Evolutionary conservation across 2,113 vertebrate species (phyloP).

Genomic region (Grammatotria lemairii): DNA sequence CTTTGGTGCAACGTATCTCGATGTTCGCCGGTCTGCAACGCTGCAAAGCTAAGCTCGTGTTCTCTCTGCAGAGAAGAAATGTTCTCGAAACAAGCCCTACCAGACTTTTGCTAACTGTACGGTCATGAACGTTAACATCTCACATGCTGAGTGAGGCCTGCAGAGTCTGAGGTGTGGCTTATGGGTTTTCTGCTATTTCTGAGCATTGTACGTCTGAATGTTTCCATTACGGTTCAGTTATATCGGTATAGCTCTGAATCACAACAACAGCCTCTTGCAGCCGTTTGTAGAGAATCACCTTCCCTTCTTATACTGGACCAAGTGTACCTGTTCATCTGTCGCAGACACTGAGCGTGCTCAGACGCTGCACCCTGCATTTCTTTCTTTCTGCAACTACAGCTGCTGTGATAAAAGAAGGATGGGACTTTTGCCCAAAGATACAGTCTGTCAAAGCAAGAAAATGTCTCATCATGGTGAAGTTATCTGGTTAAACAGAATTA

Average conservation of each 20-base stretch:
- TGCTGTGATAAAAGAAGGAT: neutral
- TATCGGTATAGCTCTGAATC: neutral
- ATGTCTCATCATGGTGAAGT: neutral
- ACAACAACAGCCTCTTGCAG: neutral
- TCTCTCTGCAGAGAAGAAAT: neutral
- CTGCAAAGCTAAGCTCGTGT: neutral
- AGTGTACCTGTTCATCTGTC: neutral
- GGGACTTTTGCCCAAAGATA: neutral
- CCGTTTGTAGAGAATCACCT: neutral
- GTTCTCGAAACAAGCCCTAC: neutral
- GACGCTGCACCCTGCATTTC: neutral
- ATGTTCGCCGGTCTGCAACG: neutral
- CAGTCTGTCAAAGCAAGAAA: neutral
- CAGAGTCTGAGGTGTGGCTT: neutral
- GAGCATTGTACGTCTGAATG: neutral
- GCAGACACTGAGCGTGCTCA: neutral
- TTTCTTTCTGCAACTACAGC: neutral
- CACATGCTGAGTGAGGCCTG: neutral
- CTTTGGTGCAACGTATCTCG: fast-evolving
- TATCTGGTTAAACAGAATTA: neutral
- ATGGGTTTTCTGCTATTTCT: neutral
- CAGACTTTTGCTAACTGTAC: neutral
- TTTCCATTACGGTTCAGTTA: neutral
- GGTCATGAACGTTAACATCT: neutral
- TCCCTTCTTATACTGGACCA: neutral